Percentiles rank a stretch among this genome's conserved stretches.
phyloP scores from a whole-genome alignment of 2,888 invertebrate genomes.

The Leptinotarsa tumamoca region DNA sequence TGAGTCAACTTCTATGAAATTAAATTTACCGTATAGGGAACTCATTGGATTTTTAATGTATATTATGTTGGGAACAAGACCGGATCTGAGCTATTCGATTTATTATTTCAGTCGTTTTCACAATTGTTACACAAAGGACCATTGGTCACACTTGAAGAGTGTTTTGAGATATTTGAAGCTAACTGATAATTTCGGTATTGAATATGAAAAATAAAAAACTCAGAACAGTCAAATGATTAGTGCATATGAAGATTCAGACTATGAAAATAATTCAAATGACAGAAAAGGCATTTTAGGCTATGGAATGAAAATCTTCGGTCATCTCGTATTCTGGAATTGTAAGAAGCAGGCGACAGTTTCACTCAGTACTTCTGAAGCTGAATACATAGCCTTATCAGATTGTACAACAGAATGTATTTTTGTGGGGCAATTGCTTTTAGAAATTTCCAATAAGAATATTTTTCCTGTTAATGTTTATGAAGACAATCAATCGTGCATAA shows the following conservation, averaged over 20 bases:
- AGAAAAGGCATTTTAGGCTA: conserved; percentile 24
- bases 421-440: conserved; percentile 38
- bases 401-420: conserved; percentile 45
- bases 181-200: conserved; percentile 14
- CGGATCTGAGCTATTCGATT: not conserved
- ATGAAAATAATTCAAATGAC: conserved; percentile 37
- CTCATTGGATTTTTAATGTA: not conserved
- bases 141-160: conserved; percentile 36
- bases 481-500: too few relatives aligned
- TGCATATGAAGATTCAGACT: conserved; percentile 43
- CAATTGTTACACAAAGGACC: not conserved
- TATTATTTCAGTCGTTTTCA: conserved; percentile 20
- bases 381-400: conserved; percentile 43
- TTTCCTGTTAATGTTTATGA: too few relatives aligned
- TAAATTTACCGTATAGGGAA: not conserved
- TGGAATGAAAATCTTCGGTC: conserved; percentile 36
- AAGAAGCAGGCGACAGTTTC: conserved; percentile 44
- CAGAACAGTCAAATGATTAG: conserved; percentile 8
- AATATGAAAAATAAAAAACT: conserved; percentile 15
- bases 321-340: conserved; percentile 44
- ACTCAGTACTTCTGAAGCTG: conserved; percentile 44
- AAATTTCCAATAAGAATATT: conserved; percentile 20
- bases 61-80: not conserved
- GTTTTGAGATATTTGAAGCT: conserved; percentile 11
- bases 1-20: not conserved